Conservation (phyloP, 2,113 vertebrate genomes). For the Bujurquina vittata region DNA sequence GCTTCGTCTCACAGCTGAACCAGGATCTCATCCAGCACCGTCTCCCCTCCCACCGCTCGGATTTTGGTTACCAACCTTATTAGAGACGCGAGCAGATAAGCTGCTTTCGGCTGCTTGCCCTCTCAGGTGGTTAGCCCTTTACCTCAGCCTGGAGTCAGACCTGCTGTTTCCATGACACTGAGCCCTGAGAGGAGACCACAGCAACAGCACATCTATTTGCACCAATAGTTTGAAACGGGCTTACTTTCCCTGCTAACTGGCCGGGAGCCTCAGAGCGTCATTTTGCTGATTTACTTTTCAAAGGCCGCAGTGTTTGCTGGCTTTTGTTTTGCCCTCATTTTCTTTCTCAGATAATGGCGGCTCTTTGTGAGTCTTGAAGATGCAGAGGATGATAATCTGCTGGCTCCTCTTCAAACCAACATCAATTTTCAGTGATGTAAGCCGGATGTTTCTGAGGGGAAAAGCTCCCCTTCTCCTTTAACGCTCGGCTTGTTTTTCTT, state of each 20-base stretch:
- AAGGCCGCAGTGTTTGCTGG: neutral
- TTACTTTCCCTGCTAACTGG: constrained; percentile 1
- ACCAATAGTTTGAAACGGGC: constrained; percentile 8
- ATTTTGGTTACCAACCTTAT: neutral
- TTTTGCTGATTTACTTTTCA: neutral
- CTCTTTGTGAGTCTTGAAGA: neutral
- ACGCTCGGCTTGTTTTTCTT: neutral
- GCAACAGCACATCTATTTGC: constrained; percentile 38
- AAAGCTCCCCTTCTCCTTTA: neutral
- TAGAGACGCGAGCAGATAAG: constrained; percentile 11
- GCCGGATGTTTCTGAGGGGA: neutral
- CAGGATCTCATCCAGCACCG: neutral
- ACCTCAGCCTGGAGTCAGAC: constrained; percentile 3
- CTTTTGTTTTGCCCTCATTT: neutral
- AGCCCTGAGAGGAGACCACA: constrained; percentile 19
- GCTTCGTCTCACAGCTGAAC: neutral
- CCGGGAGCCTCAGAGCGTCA: neutral
- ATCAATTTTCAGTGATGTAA: neutral
- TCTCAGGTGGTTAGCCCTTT: constrained; percentile 15
- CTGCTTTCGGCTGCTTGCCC: constrained; percentile 15
- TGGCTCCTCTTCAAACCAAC: neutral
- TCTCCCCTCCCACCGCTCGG: neutral
- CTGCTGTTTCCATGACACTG: constrained; percentile 64
- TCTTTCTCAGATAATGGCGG: neutral
- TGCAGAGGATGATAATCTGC: neutral